phyloP scores from a whole-genome alignment of 2,797 vertebrate species.

The Mus minutoides region DNA sequence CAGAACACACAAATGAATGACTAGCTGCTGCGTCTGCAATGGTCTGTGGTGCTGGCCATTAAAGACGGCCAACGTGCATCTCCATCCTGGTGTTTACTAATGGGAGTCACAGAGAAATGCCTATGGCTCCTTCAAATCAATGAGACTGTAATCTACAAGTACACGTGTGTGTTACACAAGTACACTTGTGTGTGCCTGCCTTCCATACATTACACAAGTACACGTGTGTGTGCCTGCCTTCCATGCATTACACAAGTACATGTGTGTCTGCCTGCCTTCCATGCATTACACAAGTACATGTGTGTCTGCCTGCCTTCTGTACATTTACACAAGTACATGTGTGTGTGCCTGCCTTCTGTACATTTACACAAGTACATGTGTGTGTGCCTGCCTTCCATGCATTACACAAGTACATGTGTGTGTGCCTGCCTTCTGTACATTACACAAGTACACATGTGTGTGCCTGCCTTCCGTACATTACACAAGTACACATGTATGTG shows the following conservation, averaged over 20 bases:
- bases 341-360: background rate
- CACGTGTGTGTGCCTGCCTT: background rate
- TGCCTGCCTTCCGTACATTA: background rate
- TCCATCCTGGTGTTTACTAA: background rate
- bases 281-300: too few species aligned
- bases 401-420: too few species aligned
- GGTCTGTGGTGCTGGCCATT: background rate
- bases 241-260: too few species aligned
- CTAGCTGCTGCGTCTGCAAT: background rate
- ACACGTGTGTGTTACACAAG: too few species aligned
- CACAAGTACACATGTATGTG: too few species aligned
- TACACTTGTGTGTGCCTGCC: background rate
- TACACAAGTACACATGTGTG: too few species aligned
- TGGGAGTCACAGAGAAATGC: background rate
- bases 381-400: background rate
- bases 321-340: too few species aligned
- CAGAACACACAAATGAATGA: background rate
- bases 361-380: too few species aligned
- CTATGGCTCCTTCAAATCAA: background rate
- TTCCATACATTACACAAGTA: background rate
- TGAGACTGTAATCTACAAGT: background rate
- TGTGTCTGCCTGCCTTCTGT: background rate
- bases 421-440: too few species aligned
- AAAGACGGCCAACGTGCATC: background rate
- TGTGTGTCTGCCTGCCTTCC: too few species aligned